Conservation (phyloP, 2,113 vertebrate species). For the Poecilia latipinna region DNA sequence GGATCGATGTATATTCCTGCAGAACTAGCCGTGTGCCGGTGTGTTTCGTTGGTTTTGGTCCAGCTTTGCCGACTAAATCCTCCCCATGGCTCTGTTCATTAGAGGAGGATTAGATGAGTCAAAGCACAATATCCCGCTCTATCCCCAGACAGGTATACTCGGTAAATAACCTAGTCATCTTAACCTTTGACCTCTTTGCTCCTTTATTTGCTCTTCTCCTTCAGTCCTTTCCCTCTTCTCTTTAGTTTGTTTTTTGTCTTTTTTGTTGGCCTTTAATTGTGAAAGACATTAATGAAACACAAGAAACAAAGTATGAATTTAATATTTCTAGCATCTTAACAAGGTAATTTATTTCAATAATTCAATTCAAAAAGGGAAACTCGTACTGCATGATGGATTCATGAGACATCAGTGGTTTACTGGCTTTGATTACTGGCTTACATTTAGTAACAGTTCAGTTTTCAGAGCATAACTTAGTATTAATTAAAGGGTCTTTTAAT, state of each 20-base stretch:
- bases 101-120: conserved; percentile 73
- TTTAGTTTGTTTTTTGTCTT: conserved; percentile 8
- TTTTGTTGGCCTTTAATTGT: conserved; percentile 10
- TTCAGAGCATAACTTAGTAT: no score
- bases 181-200: conserved; percentile 28
- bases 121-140: conserved; percentile 55
- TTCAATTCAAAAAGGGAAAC: no score
- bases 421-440: no score
- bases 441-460: no score
- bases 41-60: conserved; percentile 42
- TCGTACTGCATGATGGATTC: background rate
- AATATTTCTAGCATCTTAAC: background rate
- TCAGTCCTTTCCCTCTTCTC: background rate
- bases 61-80: conserved; percentile 56
- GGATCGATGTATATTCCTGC: conserved; percentile 18
- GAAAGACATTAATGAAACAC: conserved; percentile 17
- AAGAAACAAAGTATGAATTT: conserved; percentile 9
- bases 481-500: no score
- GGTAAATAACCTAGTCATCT: conserved; percentile 56
- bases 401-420: background rate
- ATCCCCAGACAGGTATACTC: conserved; percentile 53
- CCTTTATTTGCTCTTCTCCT: conserved; percentile 31
- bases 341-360: background rate
- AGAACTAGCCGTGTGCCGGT: conserved; percentile 25
- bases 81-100: conserved; percentile 65